Base-by-base conservation (phyloP, 2,113 vertebrate species). In the Pollachius pollachius region DNA sequence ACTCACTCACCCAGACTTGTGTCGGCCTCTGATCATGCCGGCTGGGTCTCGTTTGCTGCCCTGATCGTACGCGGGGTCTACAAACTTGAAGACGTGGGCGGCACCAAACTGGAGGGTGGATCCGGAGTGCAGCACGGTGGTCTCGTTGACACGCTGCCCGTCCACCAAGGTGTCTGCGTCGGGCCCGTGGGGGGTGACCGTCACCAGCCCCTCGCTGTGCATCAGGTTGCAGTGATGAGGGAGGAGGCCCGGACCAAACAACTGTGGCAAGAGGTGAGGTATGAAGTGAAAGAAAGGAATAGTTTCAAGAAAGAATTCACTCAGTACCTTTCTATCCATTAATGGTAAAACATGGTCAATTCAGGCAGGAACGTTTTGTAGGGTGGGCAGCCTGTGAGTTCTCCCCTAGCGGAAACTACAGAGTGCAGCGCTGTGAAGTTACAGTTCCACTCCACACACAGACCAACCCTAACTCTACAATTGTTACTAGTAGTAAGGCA, bases 221-320 rank as follows among this genome's bases (percentile, higher is more conserved):
- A 94, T 97, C 71, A 99, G 94, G 86, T 98, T 95, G 83, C 97
- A 99, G 84, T 99, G 97, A 85, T 98, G 96, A 58, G 96, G 96
- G 15, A 96, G 94, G 72, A 99, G 94, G 27, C 97, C 97, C 1
- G 96, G 94, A 3, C 97, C 97, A 37, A 97, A 94, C 64, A 99
- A 89, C 97, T 99, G 56, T 3, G 30, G 4, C 30, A 1, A n/a
- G 16, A 16, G 5, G 54, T 16, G 54, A n/a, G n/a, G 54, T 1
- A 16, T 9, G 6, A 11, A 9, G 41, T 9, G 41, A 1, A 12
- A 48, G 41, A 41, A 41, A 41, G 37, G 37, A 41, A 41, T 6
- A 41, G 37, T 11, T 1, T 27, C 27, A 27, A 27, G 27, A 34
- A 34, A 34, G 30, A 34, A 34, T 48, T 9, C 41, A 48, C 41